These are phyloP conservation scores for Eurytemora carolleeae DNA, from an alignment of 1,140 invertebrate species.

Conservation along the genomic window DNA sequence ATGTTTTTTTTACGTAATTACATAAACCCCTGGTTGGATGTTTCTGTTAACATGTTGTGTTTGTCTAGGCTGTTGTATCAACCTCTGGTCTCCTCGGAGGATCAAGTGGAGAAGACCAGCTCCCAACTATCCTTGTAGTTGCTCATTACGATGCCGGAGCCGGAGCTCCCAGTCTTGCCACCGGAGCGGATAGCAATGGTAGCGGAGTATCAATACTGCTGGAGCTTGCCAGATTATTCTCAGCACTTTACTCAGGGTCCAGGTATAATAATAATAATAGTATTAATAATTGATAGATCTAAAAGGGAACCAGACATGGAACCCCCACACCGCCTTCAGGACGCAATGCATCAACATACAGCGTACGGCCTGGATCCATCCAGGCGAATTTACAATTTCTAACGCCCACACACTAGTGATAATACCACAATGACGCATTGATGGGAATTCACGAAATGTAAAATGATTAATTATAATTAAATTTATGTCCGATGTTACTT, in stretches of 20 bases:
- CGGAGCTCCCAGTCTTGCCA: conserved; percentile 35
- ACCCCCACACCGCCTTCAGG: too few relatives aligned
- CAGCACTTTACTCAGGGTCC: conserved; percentile 59
- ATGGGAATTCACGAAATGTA: too few relatives aligned
- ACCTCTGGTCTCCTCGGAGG: conserved; percentile 27
- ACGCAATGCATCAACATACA: too few relatives aligned
- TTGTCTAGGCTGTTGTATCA: conserved; percentile 58
- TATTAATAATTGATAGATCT: too few relatives aligned
- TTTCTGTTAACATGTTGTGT: conserved; percentile 5
- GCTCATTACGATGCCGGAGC: conserved; percentile 82
- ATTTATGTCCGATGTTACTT: too few relatives aligned
- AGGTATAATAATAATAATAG: neutral
- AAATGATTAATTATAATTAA: too few relatives aligned
- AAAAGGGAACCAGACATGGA: too few relatives aligned
- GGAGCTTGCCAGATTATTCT: conserved; percentile 71
- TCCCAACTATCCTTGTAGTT: conserved; percentile 66
- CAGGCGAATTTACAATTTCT: too few relatives aligned
- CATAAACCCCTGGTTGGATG: neutral
- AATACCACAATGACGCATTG: too few relatives aligned
- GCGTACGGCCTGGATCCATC: too few relatives aligned
- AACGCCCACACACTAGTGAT: too few relatives aligned
- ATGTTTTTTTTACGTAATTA: neutral
- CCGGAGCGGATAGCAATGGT: conserved; percentile 84
- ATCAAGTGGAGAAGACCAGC: conserved; percentile 50
- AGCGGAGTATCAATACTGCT: conserved; percentile 72